Evolutionary conservation across 2,113 vertebrate species (phyloP), one percentile per base, ranked within the genome.

Genomic region (Prionailurus viverrinus): DNA sequence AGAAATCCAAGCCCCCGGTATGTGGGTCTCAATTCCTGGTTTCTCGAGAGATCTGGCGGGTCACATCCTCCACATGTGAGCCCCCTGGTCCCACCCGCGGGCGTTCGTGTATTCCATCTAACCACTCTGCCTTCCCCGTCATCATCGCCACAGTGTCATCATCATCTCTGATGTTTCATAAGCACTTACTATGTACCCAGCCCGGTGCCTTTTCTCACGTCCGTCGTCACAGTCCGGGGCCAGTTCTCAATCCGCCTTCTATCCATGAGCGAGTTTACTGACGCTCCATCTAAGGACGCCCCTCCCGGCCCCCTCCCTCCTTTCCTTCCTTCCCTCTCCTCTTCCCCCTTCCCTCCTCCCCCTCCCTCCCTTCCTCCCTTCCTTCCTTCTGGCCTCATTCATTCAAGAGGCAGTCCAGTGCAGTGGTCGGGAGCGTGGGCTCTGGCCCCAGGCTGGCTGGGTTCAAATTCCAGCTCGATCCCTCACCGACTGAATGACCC

Each of bases 11-110:
- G 16, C 23, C 10, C 18, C 48, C 3, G 23, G 11, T 2, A 14
- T 0, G 39, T 45, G 27, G 41, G 41, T 58, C 65, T 89, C 36
- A 1, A 39, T 41, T 87, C 55, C 68, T 15, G 68, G 41, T 48
- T 78, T 78, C 58, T 25, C 1, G 0, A 1, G 23, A 63, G 82
- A 53, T 19, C 58, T 13, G 58, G 74, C 48, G 33, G 51, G 29
- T 53, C 61, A 45, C 36, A 21, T 10, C 9, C 21, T 73, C 53
- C 63, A 21, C 51, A 11, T 7, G 61, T 48, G 36, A 19, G 1
- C 12, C 12, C 21, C 0, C 41, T 7, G 2, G 63, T 65, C 36
- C 45, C 45, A 3, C 21, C n/a, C 14, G 1, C 36, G 3, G 1
- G n/a, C 78, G 8, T 45, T 39, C 23, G 10, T 1, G 2, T 31